Base-by-base conservation (phyloP, 2,888 invertebrate genomes). In the Aphodius sticticus region DNA sequence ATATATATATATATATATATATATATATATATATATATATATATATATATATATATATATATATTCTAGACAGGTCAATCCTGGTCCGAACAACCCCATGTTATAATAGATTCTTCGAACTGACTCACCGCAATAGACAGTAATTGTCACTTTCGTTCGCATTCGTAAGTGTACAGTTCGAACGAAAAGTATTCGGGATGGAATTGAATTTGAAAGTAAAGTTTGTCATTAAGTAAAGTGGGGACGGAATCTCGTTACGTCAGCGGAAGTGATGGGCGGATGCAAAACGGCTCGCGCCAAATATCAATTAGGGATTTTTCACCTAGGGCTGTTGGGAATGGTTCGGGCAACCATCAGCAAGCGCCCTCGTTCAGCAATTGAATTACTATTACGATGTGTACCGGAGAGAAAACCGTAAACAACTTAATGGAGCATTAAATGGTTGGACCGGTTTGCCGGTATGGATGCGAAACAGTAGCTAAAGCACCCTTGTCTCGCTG, bases 401-500 rank as follows among this genome's bases (percentile, higher is more conserved):
- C 53, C 7, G 53, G 53, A 12, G 53, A 53, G 71, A 71, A 71
- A 70, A 16, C 16, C 77, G 77, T 71, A 77, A 77, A 77, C 77
- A 77, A 77, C 38, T 77, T 77, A 77, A 77, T 77, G 38, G 77
- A 53, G 53, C 37, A 16, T 15, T 69, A 12, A 76, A 69, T 76
- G 76, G 76, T 37, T 7, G 26, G n/a, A 16, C 69, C 26, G 53
- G 53, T 53, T 53, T 53, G 53, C 9, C 12, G 53, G 53, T 53
- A 12, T 12, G 53, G 53, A 53, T 1, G 7, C 53, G 53, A 53
- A 53, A 7, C 53, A 53, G 53, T 53, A 53, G 3, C 53, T 53
- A 12, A 7, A 12, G 53, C 53, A 53, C 53, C 53, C 53, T 53
- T 53, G 53, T 53, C 53, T 53, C 53, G 53, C 53, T 53, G 53